Conservation (phyloP, 2,797 vertebrate genomes). For the Crocodylus rhombifer region DNA sequence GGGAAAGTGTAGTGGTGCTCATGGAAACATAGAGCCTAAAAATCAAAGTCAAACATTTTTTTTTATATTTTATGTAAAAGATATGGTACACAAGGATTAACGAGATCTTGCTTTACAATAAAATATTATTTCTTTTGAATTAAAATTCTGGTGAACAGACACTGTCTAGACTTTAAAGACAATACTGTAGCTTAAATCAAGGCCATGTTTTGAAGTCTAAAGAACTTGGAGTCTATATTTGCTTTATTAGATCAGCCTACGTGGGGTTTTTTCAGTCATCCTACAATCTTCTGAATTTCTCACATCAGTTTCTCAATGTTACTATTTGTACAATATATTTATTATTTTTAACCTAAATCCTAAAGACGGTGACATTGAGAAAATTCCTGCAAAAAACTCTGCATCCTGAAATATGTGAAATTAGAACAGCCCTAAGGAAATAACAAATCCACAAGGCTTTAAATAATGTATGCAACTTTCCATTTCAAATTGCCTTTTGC, state of each 20-base stretch:
- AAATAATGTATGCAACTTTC: slow-evolving; percentile 68
- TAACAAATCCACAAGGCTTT: slow-evolving; percentile 49
- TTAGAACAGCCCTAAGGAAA: slow-evolving; percentile 52
- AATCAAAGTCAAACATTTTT: background rate
- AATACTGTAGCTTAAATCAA: background rate
- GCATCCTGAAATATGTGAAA: slow-evolving; percentile 1
- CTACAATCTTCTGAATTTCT: slow-evolving; percentile 19
- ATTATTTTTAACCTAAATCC: slow-evolving; percentile 36
- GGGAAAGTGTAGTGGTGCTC: rapidly evolving
- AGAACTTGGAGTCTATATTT: background rate
- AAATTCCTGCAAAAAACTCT: slow-evolving; percentile 8
- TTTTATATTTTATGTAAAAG: background rate
- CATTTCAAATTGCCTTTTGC: slow-evolving; percentile 41
- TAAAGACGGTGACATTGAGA: background rate
- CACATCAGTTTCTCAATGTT: slow-evolving; percentile 16
- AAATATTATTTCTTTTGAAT: background rate
- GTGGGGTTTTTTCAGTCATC: background rate
- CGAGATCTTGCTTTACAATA: rapidly evolving
- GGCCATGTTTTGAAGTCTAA: background rate
- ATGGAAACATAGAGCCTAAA: background rate
- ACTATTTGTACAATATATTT: slow-evolving; percentile 15
- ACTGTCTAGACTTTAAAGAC: background rate
- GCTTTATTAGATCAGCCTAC: background rate
- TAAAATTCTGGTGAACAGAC: background rate
- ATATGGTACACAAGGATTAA: background rate